A percentile compares a stretch with the other conserved stretches of the same genome.
These are phyloP conservation scores for Pipistrellus nathusii DNA, from an alignment of 2,797 vertebrate species.

Conservation along the genomic window DNA sequence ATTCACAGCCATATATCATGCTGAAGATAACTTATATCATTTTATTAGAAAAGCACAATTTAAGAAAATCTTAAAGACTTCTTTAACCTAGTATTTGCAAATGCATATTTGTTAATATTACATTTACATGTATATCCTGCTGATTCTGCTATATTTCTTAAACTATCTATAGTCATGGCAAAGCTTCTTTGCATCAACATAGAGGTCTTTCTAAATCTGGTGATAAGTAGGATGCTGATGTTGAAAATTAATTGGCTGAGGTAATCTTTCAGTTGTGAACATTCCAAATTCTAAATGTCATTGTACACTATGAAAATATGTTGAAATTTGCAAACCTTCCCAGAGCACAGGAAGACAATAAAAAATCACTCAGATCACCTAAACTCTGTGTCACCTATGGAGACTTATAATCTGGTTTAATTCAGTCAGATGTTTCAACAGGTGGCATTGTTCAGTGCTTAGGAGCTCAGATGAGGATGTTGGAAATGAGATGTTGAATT, in stretches of 20 bases:
- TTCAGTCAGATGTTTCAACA: neutral
- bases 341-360: neutral
- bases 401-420: neutral
- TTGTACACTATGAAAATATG: neutral
- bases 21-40: slow-evolving; percentile 24
- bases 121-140: neutral
- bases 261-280: neutral
- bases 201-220: neutral
- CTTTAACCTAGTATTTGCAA: slow-evolving; percentile 28
- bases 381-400: neutral
- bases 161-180: neutral
- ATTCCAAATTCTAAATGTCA: neutral
- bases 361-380: neutral
- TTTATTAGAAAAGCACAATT: slow-evolving; percentile 5
- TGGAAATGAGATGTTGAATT: neutral
- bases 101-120: neutral
- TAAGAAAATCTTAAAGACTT: neutral
- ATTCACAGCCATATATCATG: slow-evolving; percentile 22
- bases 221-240: neutral
- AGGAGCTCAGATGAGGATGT: neutral
- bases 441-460: neutral
- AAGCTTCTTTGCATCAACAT: neutral
- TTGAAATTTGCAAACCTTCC: neutral
- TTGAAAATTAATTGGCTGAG: neutral
- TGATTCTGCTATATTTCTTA: neutral